Percentiles rank a stretch among this genome's conserved stretches.
Conservation (phyloP, 1,140 invertebrate species). For the Drosophila mayri region DNA sequence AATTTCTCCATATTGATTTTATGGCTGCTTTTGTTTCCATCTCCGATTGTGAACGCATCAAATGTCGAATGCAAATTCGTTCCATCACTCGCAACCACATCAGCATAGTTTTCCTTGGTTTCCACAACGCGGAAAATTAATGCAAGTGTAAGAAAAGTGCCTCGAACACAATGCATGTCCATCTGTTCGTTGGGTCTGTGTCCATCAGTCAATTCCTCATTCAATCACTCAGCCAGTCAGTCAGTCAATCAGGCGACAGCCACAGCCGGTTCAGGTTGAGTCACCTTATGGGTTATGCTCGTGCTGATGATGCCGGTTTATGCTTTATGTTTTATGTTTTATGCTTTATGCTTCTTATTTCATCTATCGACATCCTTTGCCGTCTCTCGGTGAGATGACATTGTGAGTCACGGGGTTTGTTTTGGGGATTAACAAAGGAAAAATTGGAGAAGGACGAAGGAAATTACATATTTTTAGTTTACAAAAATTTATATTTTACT, state of each 20-base stretch:
- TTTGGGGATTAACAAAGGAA: too few relatives aligned
- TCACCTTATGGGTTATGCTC: conserved; percentile 48
- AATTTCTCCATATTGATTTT: conserved; percentile 30
- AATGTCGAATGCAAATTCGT: conserved; percentile 77
- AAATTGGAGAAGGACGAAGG: not conserved
- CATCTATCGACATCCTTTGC: conserved; percentile 37
- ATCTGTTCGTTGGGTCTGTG: conserved; percentile 38
- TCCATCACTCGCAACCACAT: conserved; percentile 65
- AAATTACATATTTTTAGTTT: too few relatives aligned
- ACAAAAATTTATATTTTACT: too few relatives aligned
- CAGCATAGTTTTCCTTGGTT: conserved; percentile 48
- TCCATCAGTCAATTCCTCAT: conserved; percentile 49
- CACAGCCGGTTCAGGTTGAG: conserved; percentile 44
- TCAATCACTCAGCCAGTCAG: conserved; percentile 48
- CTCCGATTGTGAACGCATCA: conserved; percentile 19
- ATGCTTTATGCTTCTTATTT: conserved; percentile 10
- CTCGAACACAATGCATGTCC: conserved; percentile 67
- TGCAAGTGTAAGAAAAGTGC: conserved; percentile 67
- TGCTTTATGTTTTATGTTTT: conserved; percentile 6
- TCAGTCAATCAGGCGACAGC: conserved; percentile 35
- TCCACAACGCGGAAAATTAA: conserved; percentile 46
- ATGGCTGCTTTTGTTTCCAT: conserved; percentile 9
- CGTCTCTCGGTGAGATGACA: conserved; percentile 10
- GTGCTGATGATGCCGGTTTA: conserved; percentile 25
- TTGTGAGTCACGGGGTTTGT: not conserved